Base-by-base conservation (phyloP, 1,140 invertebrate species). In the Physella acuta region DNA sequence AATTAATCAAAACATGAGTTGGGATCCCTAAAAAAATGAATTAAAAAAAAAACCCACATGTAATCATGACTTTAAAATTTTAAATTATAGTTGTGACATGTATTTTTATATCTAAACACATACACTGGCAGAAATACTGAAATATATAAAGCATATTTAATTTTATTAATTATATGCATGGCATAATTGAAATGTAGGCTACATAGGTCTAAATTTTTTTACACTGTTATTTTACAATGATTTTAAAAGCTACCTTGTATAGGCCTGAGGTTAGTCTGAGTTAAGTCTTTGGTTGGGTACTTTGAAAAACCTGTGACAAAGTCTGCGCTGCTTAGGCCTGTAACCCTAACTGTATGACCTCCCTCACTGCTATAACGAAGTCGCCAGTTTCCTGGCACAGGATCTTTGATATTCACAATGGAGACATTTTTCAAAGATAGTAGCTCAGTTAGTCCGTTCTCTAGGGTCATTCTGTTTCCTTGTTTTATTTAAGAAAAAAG, bases 301-400 rank as follows among this genome's bases (percentile, higher is more conserved):
- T 88, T 85, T 5, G 90, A 88, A 81, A 92, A 92, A n/a, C 90
- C 90, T 70, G 89, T 87, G 8, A 86, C 83, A 79, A 92, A 92
- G 64, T 83, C 88, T 11, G 90, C 81, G 37, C 87, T 86, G 56
- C 90, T 91, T 11, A 90, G 80, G 0, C 90, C 91, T 20, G 89
- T 90, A 16, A 91, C 87, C 58, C 89, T 85, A 4, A 91, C 87
- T 0, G 90, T 89, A 77, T 91, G 89, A 5, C 87, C 82, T 20
- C 88, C 86, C 26, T 86, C 83, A 76, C 88, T 90, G n/a, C 86
- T 86, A 0, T 91, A 87, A 1, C 87, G 86, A 2, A 92, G 85
- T 24, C 85, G 88, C 87, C 87, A 88, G 2, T 86, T 86, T 2
- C 91, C 91, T 1, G 90, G 88, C 53, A 86, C 83, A 0, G 91